Evolutionary conservation across 2,113 vertebrate species (phyloP).

Genomic region (Calidris pygmaea): DNA sequence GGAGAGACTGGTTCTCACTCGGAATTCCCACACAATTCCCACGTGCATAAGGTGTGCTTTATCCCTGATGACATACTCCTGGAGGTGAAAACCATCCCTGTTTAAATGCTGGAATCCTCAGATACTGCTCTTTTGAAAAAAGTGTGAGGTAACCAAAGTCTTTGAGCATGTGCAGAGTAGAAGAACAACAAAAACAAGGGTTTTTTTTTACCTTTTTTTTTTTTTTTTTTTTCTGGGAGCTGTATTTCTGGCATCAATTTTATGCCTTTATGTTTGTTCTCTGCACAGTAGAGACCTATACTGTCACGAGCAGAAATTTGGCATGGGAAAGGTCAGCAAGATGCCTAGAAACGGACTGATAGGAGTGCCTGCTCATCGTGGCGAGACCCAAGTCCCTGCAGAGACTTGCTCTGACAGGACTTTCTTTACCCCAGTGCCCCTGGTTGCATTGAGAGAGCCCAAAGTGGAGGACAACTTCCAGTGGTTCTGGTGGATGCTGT

Average conservation of each 20-base stretch:
- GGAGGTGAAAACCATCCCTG: not conserved
- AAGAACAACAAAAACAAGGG: not conserved
- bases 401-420: not conserved
- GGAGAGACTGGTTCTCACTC: fast-evolving
- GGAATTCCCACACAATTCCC: not conserved
- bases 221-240: fast-evolving
- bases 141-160: not conserved
- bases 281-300: not conserved
- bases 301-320: not conserved
- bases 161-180: not conserved
- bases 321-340: not conserved
- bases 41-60: fast-evolving
- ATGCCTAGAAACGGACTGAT: not conserved
- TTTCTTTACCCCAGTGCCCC: not conserved
- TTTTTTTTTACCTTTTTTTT: not conserved
- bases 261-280: not conserved
- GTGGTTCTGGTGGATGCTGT: not conserved
- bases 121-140: not conserved
- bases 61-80: not conserved
- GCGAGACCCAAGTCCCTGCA: not conserved
- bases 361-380: not conserved
- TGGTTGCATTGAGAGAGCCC: not conserved
- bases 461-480: not conserved
- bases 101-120: not conserved
- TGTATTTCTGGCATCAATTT: not conserved